Percentiles rank a stretch among this genome's conserved stretches.
Conservation (phyloP, 2,797 vertebrate species). For the Triplophysa yarkandensis region DNA sequence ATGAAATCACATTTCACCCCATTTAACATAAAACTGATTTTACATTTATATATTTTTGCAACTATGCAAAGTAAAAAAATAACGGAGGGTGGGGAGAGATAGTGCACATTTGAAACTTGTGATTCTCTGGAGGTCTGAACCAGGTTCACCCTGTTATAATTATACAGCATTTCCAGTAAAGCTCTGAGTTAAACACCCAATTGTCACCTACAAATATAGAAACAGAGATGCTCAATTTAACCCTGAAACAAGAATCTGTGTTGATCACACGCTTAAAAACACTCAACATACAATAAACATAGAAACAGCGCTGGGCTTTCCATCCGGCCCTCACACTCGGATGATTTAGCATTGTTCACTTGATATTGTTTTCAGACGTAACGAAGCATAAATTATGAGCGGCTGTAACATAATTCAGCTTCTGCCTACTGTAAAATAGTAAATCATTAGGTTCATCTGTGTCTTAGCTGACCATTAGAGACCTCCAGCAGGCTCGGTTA, state of each 20-base stretch:
- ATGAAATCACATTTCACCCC: no score
- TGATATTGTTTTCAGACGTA: slow-evolving; percentile 32
- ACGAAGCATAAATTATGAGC: slow-evolving; percentile 34
- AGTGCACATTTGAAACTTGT: not conserved
- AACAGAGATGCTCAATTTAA: slow-evolving; percentile 30
- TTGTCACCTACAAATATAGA: slow-evolving; percentile 47
- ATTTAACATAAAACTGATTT: no score
- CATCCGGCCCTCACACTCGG: slow-evolving; percentile 17
- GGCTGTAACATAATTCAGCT: slow-evolving; percentile 13
- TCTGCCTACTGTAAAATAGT: slow-evolving; percentile 25
- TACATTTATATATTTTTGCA: no score
- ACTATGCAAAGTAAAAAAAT: not conserved
- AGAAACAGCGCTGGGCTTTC: slow-evolving; percentile 17
- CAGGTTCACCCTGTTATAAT: slow-evolving; percentile 29
- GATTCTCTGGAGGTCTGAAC: not conserved
- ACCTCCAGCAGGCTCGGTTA: slow-evolving; percentile 30
- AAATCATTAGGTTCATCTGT: slow-evolving; percentile 26
- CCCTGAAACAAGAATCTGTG: slow-evolving; percentile 40
- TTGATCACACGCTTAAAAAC: slow-evolving; percentile 9
- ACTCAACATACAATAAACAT: slow-evolving; percentile 2
- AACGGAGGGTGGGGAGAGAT: not conserved
- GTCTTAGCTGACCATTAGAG: slow-evolving; percentile 1
- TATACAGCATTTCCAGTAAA: slow-evolving; percentile 36
- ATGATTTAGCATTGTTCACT: slow-evolving; percentile 29
- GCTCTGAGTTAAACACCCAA: slow-evolving; percentile 50